Percentiles rank a stretch among this genome's conserved stretches.
These are phyloP conservation scores for Sinocyclocheilus rhinocerous DNA, from an alignment of 2,113 vertebrate species.

Conservation along the genomic window DNA sequence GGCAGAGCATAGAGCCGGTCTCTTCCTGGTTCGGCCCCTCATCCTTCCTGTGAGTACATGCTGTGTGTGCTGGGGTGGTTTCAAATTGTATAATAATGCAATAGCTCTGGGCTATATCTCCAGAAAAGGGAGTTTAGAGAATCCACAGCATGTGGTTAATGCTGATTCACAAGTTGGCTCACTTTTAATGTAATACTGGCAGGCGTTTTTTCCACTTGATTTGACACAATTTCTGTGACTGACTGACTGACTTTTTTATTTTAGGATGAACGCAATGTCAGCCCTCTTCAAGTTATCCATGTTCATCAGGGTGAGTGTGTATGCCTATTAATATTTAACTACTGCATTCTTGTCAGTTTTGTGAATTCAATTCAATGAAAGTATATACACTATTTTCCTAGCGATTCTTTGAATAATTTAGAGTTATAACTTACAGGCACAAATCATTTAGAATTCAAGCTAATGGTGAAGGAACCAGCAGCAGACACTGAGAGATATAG, in stretches of 20 bases:
- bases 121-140: neutral
- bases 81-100: neutral
- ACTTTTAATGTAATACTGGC: neutral
- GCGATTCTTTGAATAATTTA: neutral
- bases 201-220: neutral
- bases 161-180: neutral
- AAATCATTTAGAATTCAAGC: neutral
- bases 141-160: neutral
- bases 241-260: constrained; percentile 6
- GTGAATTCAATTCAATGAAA: neutral
- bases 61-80: neutral
- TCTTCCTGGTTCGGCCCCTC: constrained; percentile 94
- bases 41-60: constrained; percentile 86
- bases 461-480: neutral
- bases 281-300: constrained; percentile 95
- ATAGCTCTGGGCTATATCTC: neutral
- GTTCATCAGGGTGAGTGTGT: constrained; percentile 89
- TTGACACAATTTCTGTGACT: neutral
- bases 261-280: constrained; percentile 95
- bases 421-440: neutral
- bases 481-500: neutral
- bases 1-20: constrained; percentile 86
- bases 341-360: neutral
- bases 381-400: neutral
- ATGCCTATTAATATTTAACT: neutral